These are phyloP conservation scores for Geodia barretti DNA, from an alignment of 37 sponge, comb jelly and placozoan genomes.

Conservation along the genomic window DNA sequence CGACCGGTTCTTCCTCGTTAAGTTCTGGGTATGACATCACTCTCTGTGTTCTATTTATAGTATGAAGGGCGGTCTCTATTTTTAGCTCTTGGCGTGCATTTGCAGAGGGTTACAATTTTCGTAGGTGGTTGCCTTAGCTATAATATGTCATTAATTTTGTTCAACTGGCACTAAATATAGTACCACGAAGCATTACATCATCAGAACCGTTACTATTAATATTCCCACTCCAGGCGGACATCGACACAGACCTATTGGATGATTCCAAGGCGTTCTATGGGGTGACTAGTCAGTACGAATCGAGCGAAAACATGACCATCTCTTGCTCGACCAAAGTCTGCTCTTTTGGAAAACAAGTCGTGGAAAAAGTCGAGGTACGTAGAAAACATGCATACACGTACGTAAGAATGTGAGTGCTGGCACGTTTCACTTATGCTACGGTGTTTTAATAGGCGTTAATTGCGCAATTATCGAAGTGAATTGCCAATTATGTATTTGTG, in stretches of 20 bases:
- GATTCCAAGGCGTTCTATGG: constrained; percentile 84
- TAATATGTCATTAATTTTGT: too few relatives aligned
- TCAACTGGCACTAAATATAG: background rate
- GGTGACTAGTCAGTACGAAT: constrained; percentile 89
- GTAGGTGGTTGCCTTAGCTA: too few relatives aligned
- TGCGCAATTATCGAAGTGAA: too few relatives aligned
- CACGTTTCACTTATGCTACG: too few relatives aligned
- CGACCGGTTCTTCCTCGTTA: constrained; percentile 93
- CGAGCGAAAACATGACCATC: constrained; percentile 84
- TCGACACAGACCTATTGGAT: constrained; percentile 67
- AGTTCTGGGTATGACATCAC: constrained; percentile 97
- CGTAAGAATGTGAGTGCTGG: background rate
- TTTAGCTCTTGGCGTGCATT: background rate
- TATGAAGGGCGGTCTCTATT: background rate
- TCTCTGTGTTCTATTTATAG: background rate
- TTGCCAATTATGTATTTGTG: too few relatives aligned
- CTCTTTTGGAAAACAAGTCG: constrained; percentile 98
- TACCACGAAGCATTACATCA: background rate
- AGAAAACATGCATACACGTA: background rate
- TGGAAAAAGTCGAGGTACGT: constrained; percentile 96
- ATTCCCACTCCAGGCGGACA: constrained; percentile 59
- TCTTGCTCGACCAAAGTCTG: constrained; percentile 96
- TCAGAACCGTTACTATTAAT: background rate
- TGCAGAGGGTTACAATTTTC: background rate
- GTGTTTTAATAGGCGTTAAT: too few relatives aligned